These are phyloP conservation scores for Haemorhous mexicanus DNA, from an alignment of 2,113 vertebrate genomes.

Conservation along the genomic window DNA sequence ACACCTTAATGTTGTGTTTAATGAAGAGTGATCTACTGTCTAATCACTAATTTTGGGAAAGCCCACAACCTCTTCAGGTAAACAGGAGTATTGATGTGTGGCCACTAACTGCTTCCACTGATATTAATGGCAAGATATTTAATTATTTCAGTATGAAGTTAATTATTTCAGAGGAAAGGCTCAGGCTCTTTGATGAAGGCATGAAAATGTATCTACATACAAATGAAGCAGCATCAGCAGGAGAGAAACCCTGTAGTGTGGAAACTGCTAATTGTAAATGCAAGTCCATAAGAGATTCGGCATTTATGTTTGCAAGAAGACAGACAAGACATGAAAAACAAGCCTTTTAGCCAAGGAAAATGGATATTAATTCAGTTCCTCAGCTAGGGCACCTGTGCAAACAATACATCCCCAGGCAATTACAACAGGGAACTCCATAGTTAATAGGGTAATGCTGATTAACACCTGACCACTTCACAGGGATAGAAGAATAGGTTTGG, in stretches of 20 bases:
- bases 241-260: background rate
- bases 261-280: background rate
- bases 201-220: background rate
- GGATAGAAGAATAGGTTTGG: background rate
- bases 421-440: background rate
- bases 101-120: background rate
- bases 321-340: background rate
- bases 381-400: constrained; percentile 31
- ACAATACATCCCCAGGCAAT: background rate
- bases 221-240: background rate
- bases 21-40: background rate
- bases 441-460: background rate
- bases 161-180: background rate
- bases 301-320: background rate
- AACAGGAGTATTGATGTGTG: background rate
- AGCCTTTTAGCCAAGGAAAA: constrained; percentile 31
- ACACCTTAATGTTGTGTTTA: background rate
- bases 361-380: constrained; percentile 17
- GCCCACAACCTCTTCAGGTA: background rate
- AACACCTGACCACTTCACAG: constrained; percentile 25
- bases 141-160: background rate
- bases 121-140: background rate
- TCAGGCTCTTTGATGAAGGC: background rate
- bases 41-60: background rate
- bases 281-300: background rate